Evolutionary conservation across 1,140 invertebrate genomes (phyloP), one percentile per base, ranked within the genome.

Genomic region (Zaprionus africanus): DNA sequence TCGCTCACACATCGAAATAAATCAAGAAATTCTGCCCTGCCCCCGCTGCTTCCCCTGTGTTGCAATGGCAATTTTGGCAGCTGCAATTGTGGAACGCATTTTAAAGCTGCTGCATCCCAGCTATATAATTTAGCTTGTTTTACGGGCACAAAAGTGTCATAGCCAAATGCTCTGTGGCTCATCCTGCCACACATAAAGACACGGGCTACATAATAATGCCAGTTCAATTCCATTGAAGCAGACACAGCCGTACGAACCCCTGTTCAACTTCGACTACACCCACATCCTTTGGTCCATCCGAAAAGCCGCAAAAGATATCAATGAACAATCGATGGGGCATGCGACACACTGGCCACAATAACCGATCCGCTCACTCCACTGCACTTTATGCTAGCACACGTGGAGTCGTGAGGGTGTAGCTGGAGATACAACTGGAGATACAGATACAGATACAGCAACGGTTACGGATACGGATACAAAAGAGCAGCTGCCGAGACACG

Each of bases 321-420:
- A 90, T 79, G 85, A 84, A 85, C 81, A 90, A 90, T 82, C 85
- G 85, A 90, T 88, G 85, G 67, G 54, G 81, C 78, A 72, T 26
- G 54, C 63, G 41, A 53, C 54, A 80, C 74, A 78, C 78, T 61
- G 78, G 71, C 71, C 71, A 76, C 76, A 81, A 73, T 49, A 51
- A 49, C 62, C 9, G 28, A n/a, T 59, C 28, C 9, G 56, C 6
- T 6, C 28, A n/a, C 26, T 24, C 36, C 41, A 31, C 31, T 31
- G 9, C 31, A 31, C 31, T 31, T 17, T n/a, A 24, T n/a, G 2
- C 34, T 7, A 15, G 17, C 41, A 34, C 57, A 36, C n/a, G 61
- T 73, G 65, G 17, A 70, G 58, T 65, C 64, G 65, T 83, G 78
- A 64, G 53, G 6, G 9, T 4, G 15, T 34, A 53, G 7, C 26